Evolutionary conservation across 64 coral and sea anemone species (phyloP), one percentile per base, ranked within the genome.

Genomic region (Trachythela sp.): DNA sequence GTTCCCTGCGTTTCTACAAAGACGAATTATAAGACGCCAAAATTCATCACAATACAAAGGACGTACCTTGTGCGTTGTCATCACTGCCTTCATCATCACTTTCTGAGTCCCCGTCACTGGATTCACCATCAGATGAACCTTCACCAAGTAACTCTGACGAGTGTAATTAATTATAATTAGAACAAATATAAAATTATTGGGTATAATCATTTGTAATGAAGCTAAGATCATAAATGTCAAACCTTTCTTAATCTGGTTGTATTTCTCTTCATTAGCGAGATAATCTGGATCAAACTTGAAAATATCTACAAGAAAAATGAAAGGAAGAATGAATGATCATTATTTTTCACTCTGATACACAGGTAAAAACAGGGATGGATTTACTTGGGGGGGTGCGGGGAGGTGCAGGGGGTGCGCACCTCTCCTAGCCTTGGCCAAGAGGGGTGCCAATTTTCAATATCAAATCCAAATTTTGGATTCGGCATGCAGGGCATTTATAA

Each of bases 171-270:
- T 9, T 15, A 9, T 37, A 54, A 13, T 60, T 18, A 71, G 9
- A 15, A 36, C 11, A 24, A 4, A 24, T 36, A 17, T 72, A 1
- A 22, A 15, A 43, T 40, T 64, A 4, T 31, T 38, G 48, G 40
- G 75, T 50, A n/a, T 40, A 90, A 31, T 22, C 83, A n/a, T 60
- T 60, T 1, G 39, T 45, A 85, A 36, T 36, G 32, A 5, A 14
- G 42, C 0, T 0, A 5, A 24, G 17, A 49, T 4, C 40, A 11
- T 37, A 70, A 70, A 71, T 38, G 76, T 2, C 48, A 17, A 71
- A 95, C 96, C 96, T 99, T 77, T 88, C 83, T 88, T 99, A 33
- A 99, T 99, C 91, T 99, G 91, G 39, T 99, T 99, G 93, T 99
- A 99, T 88, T 99, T 99, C 48, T 99, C 91, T 93, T 99, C 93